Base-by-base conservation (phyloP, 2,888 invertebrate genomes). In the Drosophila prostipennis region DNA sequence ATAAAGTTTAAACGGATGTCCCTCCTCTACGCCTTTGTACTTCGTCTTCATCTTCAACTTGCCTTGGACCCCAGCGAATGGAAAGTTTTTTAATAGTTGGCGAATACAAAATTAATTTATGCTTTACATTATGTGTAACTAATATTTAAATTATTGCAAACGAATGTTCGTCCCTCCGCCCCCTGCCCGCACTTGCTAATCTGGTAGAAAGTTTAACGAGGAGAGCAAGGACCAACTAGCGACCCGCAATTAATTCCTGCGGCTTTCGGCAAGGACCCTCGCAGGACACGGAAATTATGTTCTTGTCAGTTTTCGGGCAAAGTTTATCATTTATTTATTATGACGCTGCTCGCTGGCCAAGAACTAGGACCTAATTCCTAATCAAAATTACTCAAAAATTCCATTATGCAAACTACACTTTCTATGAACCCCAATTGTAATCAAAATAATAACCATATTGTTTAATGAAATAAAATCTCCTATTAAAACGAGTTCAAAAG, bases 61-160 rank as follows among this genome's bases (percentile, higher is more conserved):
- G 23, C 19, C 26, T 26, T 3, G 45, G 10, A 6, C 6, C 32
- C 48, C 48, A 11, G 48, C 40, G 48, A 40, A 16, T n/a, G 39
- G 23, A 83, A 87, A 87, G 65, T 89, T 87, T 76, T 79, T 82
- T 82, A 79, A 85, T 86, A 89, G 86, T 79, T 89, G 82, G 73
- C 75, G 81, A 89, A 88, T 87, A 77, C 80, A 72, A 89, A 88
- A 89, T 89, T 87, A 88, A 89, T 89, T 89, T 89, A 87, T 89
- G 80, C 77, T 77, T 77, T 85, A 87, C 78, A 83, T 85, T 87
- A 87, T 89, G 79, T 88, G 80, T 88, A 88, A 88, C 87, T 86
- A 80, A 86, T 88, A 85, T 88, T 85, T 85, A 83, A 85, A 85
- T 80, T 80, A 80, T 74, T 75, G 60, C 60, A 76, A 75, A 75